Base-by-base conservation (phyloP, 2,888 invertebrate species). In the Caenorhabditis japonica region DNA sequence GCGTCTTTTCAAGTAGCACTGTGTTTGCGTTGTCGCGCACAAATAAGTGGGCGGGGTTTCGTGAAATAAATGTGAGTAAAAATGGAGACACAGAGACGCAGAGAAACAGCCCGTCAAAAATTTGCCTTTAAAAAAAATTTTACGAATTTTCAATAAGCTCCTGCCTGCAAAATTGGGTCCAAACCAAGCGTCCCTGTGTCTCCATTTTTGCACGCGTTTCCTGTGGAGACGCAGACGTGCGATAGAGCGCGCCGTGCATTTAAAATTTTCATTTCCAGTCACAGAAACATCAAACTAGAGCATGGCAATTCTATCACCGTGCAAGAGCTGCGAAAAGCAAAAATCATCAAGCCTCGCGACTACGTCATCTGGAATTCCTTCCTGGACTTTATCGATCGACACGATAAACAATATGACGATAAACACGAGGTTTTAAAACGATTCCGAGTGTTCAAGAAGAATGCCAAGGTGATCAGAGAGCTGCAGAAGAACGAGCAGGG, bases 401-500 rank as follows among this genome's bases (percentile, higher is more conserved):
- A 81, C 66, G 72, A 80, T 5, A 82, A 81, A 51, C 72, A 53
- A n/a, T 86, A 86, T 70, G 34, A 53, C 13, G 49, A 68, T 49
- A 85, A 84, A 58, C 69, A 78, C 17, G 82, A 85, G 38, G 78
- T 80, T 1, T 75, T 82, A 15, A 79, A 82, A 19, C 76, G 84
- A 13, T 87, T 86, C 79, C 80, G 76, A 21, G 71, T 81, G 33
- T 86, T 84, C 80, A 84, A 84, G 60, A 68, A 76, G 34, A 86
- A 86, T 44, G 66, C 83, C 41, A 75, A 72, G 12, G 62, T 76
- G n/a, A 81, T 81, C 27, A 69, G 75, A 51, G 77, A 77, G 49
- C 77, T 76, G 59, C 85, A 85, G 53, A 73, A 80, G 36, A 72
- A 79, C 15, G 86, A 86, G 51, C 75, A 71, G 43, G 79, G 81